Conservation (phyloP, 2,888 invertebrate genomes). For the Orchesella flavescens region DNA sequence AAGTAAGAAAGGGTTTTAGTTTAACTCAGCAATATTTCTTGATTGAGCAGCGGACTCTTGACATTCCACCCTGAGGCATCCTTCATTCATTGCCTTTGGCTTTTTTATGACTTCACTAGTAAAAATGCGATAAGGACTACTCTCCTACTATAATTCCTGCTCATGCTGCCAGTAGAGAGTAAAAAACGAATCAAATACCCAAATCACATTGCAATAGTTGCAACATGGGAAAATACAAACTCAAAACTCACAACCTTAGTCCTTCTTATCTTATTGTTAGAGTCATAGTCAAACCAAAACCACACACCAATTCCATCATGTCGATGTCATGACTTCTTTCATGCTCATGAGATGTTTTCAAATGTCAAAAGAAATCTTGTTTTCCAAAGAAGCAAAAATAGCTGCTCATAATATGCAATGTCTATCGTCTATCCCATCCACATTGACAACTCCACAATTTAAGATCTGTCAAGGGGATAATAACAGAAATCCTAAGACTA, state of each 20-base stretch:
- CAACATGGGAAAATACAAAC: too few species aligned
- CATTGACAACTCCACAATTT: too few species aligned
- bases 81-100: conserved; percentile 31
- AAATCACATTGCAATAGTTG: too few species aligned
- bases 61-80: conserved; percentile 36
- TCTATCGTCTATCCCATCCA: too few species aligned
- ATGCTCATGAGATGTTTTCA: conserved; percentile 1
- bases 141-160: too few species aligned
- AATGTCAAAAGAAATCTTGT: conserved; percentile 10
- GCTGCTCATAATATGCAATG: too few species aligned
- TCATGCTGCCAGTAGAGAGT: too few species aligned
- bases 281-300: too few species aligned
- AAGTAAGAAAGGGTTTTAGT: neutral
- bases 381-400: neutral
- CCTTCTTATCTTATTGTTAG: too few species aligned
- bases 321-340: neutral
- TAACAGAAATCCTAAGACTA: conserved; percentile 8
- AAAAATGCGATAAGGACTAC: conserved; percentile 3
- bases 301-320: neutral
- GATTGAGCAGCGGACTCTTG: conserved; percentile 61
- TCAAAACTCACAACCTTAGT: too few species aligned
- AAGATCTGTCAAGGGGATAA: conserved; percentile 44
- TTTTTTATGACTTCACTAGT: conserved; percentile 24
- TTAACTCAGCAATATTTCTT: conserved; percentile 54
- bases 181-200: too few species aligned